Evolutionary conservation across 2,113 vertebrate species (phyloP).

Genomic region (Microcebus murinus): DNA sequence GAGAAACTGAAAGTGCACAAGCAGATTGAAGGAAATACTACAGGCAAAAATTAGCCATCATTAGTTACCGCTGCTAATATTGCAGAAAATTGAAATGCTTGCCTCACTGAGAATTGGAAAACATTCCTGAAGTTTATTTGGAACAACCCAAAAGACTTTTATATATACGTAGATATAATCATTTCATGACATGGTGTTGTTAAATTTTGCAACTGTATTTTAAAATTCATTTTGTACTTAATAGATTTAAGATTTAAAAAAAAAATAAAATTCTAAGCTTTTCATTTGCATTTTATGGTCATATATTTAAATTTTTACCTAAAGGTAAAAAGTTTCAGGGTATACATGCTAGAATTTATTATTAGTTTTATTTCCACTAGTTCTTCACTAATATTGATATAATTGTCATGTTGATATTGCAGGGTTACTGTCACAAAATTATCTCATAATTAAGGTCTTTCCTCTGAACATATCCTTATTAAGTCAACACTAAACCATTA

Average conservation of each 20-base stretch:
- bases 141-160: slow-evolving; percentile 77
- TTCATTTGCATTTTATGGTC: slow-evolving; percentile 43
- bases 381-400: background rate
- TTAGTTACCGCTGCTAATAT: slow-evolving; percentile 89
- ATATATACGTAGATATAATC: slow-evolving; percentile 66
- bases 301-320: slow-evolving; percentile 48
- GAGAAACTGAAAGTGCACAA: slow-evolving; percentile 85
- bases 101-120: slow-evolving; percentile 89
- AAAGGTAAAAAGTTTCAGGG: slow-evolving; percentile 72
- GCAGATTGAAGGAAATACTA: slow-evolving; percentile 89
- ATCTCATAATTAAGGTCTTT: slow-evolving; percentile 25
- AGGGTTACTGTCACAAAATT: background rate
- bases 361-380: background rate
- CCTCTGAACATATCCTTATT: background rate
- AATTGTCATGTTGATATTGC: background rate
- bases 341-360: slow-evolving; percentile 59
- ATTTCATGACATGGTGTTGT: background rate
- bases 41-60: slow-evolving; percentile 90
- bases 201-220: slow-evolving; percentile 42
- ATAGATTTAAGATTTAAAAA: background rate
- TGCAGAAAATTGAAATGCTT: slow-evolving; percentile 89
- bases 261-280: slow-evolving; percentile 47
- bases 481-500: background rate
- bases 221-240: background rate
- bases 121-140: slow-evolving; percentile 86